Evolutionary conservation across 2,888 invertebrate genomes (phyloP).

Genomic region (Teleogryllus oceanicus): DNA sequence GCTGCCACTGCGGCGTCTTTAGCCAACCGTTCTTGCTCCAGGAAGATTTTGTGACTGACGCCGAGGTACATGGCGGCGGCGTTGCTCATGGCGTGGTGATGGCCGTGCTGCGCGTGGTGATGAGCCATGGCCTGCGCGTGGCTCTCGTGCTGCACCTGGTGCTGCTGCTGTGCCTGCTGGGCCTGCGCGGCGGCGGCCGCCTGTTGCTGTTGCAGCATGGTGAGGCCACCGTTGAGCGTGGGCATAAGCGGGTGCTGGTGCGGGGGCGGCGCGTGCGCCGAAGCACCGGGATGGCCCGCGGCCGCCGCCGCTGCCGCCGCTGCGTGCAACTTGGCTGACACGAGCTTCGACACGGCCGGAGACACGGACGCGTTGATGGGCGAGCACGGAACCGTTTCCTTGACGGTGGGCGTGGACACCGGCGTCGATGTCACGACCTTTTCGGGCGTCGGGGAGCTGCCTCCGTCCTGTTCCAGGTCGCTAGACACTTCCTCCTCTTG

Average conservation of each 20-base stretch:
- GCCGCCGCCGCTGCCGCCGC: background rate
- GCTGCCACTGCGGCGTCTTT: conserved; percentile 49
- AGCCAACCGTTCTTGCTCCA: conserved; percentile 74
- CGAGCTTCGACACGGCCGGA: conserved; percentile 58
- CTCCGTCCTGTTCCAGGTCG: conserved; percentile 60
- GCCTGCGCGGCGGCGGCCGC: conserved; percentile 46
- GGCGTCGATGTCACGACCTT: conserved; percentile 43
- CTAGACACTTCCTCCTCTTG: conserved; percentile 71
- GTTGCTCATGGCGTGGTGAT: conserved; percentile 45
- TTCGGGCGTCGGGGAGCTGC: conserved; percentile 49
- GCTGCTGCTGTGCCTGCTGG: conserved; percentile 54
- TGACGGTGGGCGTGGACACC: conserved; percentile 39
- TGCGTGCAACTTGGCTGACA: conserved; percentile 59
- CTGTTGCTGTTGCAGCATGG: conserved; percentile 49
- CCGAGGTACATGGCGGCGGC: conserved; percentile 69
- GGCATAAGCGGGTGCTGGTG: conserved; percentile 48
- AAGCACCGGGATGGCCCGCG: conserved; percentile 38
- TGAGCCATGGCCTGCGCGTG: conserved; percentile 40
- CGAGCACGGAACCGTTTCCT: conserved; percentile 37
- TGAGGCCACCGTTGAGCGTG: conserved; percentile 55
- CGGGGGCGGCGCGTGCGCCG: conserved; percentile 42
- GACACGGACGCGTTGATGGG: conserved; percentile 30
- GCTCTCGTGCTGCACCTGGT: conserved; percentile 46
- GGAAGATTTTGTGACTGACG: conserved; percentile 71
- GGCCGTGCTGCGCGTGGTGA: conserved; percentile 40